phyloP scores from a whole-genome alignment of 1,140 invertebrate genomes.

The Hyphantria cunea region DNA sequence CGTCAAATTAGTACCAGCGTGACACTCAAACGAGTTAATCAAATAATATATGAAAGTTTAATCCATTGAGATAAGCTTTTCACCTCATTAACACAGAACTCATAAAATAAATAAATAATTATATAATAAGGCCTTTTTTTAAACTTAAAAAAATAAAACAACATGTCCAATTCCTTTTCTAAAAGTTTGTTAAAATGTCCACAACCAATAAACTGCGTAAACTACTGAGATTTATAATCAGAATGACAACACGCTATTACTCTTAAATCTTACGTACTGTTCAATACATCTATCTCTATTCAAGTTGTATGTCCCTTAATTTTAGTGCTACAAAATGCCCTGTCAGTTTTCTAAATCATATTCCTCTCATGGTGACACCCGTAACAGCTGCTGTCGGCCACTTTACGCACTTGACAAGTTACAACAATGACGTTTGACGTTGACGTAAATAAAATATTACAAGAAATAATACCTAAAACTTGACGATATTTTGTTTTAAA shows the following conservation, averaged over 20 bases:
- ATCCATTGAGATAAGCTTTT: slow-evolving; percentile 14
- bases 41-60: background rate
- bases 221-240: slow-evolving; percentile 17
- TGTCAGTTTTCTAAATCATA: slow-evolving; percentile 18
- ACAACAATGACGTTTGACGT: slow-evolving; percentile 2
- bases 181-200: slow-evolving; percentile 10
- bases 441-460: slow-evolving; percentile 19
- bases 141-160: slow-evolving; percentile 11
- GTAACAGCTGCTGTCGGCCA: background rate
- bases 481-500: slow-evolving; percentile 27
- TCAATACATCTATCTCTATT: background rate
- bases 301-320: slow-evolving; percentile 1
- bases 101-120: slow-evolving; percentile 28
- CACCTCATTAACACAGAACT: slow-evolving; percentile 14
- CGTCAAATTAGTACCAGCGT: background rate
- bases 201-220: background rate
- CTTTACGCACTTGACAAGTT: slow-evolving; percentile 12
- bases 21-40: slow-evolving; percentile 14
- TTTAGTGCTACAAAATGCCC: slow-evolving; percentile 8
- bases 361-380: background rate
- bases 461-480: slow-evolving; percentile 42
- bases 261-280: slow-evolving; percentile 7
- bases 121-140: slow-evolving; percentile 19
- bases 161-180: slow-evolving; percentile 20
- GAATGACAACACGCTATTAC: background rate